Evolutionary conservation across 2,888 invertebrate species (phyloP).

Genomic region (Apocheima hispidaria): DNA sequence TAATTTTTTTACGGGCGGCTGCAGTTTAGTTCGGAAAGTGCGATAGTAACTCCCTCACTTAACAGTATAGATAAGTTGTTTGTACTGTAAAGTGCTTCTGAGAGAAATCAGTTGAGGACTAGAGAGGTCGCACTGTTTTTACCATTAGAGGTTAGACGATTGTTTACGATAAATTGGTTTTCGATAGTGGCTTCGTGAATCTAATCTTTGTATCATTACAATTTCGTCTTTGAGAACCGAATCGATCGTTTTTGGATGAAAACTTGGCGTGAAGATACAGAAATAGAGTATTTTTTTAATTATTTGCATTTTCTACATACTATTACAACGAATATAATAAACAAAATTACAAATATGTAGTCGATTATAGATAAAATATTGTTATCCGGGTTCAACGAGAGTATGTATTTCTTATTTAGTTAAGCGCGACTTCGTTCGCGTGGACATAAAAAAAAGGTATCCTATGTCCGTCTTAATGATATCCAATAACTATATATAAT

Average conservation of each 20-base stretch:
- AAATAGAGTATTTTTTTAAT: background rate
- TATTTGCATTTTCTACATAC: background rate
- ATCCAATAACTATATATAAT: too few species aligned
- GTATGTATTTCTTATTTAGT: too few species aligned
- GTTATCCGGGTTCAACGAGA: too few species aligned
- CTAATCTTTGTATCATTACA: background rate
- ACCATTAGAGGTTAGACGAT: conserved; percentile 30
- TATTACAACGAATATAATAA: too few species aligned
- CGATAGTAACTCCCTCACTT: background rate
- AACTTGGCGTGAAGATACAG: background rate
- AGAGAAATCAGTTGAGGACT: conserved; percentile 52
- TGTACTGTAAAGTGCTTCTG: conserved; percentile 52
- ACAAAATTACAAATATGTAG: too few species aligned
- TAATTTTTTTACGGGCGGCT: too few species aligned
- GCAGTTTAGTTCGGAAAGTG: background rate
- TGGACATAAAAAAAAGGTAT: too few species aligned
- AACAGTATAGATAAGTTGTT: background rate
- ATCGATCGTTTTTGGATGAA: background rate
- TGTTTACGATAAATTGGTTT: conserved; percentile 28
- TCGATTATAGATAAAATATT: too few species aligned
- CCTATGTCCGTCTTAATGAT: too few species aligned
- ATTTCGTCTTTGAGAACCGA: background rate
- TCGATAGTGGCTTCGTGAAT: conserved; percentile 4
- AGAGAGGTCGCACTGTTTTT: conserved; percentile 47
- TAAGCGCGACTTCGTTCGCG: too few species aligned